Evolutionary conservation across 2,797 vertebrate genomes (phyloP), one percentile per base, ranked within the genome.

Genomic region (Remorina albescens): DNA sequence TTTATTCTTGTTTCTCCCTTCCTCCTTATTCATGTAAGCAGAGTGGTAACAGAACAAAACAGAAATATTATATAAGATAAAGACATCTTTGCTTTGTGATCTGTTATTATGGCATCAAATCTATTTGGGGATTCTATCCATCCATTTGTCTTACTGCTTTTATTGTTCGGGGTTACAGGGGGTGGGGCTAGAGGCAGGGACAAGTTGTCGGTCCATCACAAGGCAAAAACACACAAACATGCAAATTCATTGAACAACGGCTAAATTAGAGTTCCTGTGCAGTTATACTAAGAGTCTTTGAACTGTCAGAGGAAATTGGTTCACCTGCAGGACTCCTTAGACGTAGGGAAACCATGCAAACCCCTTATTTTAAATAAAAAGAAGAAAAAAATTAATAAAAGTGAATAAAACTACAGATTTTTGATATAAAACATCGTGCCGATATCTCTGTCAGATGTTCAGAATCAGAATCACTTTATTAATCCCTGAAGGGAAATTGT

Each of bases 181-280:
- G 23, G 46, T 0, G 26, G 67, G 39, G 16, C 2, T 4, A 57
- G 61, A 66, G 23, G 30, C 26, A 53, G 34, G 58, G 73, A 68
- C 44, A 56, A 34, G 49, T 62, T 13, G 23, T 86, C 59, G 74
- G 67, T 81, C 71, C 19, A 54, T 74, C 37, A 41, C 58, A 74
- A 65, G 67, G 21, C 46, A 69, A 36, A 57, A 54, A 66, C 56
- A 66, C 49, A 63, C 9, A 66, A 69, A 73, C 39, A 42, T 18
- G 69, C 6, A 61, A 36, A 19, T 32, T 23, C 25, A 55, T 41
- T 51, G 10, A 37, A 37, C 23, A n/a, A 12, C 5, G 30, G 2
- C 19, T 49, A 4, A 50, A 44, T 53, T 25, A n/a, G 6, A 18
- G 1, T 34, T 74, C 25, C 25, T n/a, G 19, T 57, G 37, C 26